Evolutionary conservation across 2,113 vertebrate genomes (phyloP).

Genomic region (Leuciscus idus): DNA sequence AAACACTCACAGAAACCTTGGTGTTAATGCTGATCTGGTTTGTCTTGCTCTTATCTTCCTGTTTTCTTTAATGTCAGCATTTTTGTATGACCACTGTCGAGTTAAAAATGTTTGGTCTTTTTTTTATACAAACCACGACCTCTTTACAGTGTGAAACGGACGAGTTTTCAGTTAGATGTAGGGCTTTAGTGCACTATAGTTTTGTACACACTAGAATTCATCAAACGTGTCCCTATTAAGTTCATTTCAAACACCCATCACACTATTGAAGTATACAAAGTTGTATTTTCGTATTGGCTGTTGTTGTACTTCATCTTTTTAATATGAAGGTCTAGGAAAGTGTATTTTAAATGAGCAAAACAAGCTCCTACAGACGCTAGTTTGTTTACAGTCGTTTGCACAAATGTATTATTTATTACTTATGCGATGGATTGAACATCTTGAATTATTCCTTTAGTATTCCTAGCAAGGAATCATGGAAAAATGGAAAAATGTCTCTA

Average conservation of each 20-base stretch:
- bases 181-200: constrained; percentile 36
- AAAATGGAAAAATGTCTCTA: not conserved
- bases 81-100: not conserved
- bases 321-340: constrained; percentile 23
- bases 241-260: constrained; percentile 1
- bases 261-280: constrained; percentile 4
- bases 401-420: constrained; percentile 24
- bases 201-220: not conserved
- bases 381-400: constrained; percentile 50
- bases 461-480: not conserved
- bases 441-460: not conserved
- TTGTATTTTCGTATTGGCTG: constrained; percentile 13
- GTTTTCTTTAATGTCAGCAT: not conserved
- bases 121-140: not conserved
- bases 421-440: not conserved
- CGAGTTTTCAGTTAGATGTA: not conserved
- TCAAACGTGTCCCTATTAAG: not conserved
- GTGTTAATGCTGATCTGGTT: not conserved
- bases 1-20: constrained; percentile 31
- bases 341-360: constrained; percentile 31
- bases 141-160: not conserved
- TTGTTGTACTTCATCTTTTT: constrained; percentile 23
- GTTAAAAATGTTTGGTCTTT: not conserved
- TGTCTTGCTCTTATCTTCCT: not conserved
- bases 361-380: not conserved